Conservation (phyloP, 2,888 invertebrate species). For the Magallana nippona region DNA sequence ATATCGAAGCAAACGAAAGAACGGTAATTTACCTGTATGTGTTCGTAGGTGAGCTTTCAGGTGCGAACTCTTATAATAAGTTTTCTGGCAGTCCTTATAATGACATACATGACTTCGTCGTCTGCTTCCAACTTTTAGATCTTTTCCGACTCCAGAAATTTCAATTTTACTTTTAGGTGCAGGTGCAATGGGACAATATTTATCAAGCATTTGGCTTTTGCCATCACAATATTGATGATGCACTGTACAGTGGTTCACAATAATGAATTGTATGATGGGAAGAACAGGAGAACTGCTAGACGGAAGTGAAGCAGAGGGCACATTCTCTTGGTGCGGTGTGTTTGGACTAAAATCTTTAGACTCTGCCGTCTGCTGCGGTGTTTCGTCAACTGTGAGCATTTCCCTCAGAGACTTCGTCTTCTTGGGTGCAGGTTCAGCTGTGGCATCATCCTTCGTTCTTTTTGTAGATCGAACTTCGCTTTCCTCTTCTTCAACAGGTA, state of each 20-base stretch:
- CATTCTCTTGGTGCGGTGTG: not conserved
- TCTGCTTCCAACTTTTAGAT: slow-evolving; percentile 50
- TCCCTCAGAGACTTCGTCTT: not conserved
- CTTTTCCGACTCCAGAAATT: slow-evolving; percentile 40
- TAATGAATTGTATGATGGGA: slow-evolving; percentile 73
- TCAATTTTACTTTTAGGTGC: slow-evolving; percentile 57
- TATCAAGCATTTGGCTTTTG: slow-evolving; percentile 47
- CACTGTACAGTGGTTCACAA: slow-evolving; percentile 61
- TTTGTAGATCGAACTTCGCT: not conserved
- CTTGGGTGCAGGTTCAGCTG: not conserved
- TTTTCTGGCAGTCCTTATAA: slow-evolving; percentile 87
- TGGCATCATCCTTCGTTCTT: not conserved
- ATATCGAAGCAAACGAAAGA: not conserved
- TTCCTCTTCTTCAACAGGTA: not conserved
- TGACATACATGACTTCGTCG: slow-evolving; percentile 72
- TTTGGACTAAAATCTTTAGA: not conserved
- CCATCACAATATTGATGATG: not conserved
- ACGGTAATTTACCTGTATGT: slow-evolving; percentile 82
- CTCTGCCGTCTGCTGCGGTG: not conserved
- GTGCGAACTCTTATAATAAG: slow-evolving; percentile 98
- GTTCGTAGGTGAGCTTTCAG: slow-evolving; percentile 95
- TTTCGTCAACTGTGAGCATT: not conserved
- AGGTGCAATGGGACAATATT: slow-evolving; percentile 73
- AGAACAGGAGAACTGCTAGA: not conserved
- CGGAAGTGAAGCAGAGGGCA: not conserved